Evolutionary conservation across 2,888 invertebrate species (phyloP).

Genomic region (Ptilodon capucinus): DNA sequence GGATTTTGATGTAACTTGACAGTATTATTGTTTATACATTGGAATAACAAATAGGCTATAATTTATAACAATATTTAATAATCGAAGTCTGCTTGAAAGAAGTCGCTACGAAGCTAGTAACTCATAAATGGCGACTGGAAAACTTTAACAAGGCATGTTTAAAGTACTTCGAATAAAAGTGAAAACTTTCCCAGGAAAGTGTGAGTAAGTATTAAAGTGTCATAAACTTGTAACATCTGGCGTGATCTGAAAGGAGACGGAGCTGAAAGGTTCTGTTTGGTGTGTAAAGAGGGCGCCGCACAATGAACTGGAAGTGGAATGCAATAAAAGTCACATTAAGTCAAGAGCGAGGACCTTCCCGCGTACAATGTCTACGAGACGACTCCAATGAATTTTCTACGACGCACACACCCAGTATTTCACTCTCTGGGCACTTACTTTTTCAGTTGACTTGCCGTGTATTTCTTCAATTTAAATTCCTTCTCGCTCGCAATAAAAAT

Average conservation of each 20-base stretch:
- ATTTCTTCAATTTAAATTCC: background rate
- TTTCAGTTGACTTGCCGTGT: background rate
- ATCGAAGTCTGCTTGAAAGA: too few species aligned
- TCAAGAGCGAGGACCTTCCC: constrained; percentile 62
- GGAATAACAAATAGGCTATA: too few species aligned
- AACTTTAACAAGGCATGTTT: background rate
- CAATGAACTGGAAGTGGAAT: constrained; percentile 65
- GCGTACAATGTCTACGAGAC: constrained; percentile 32
- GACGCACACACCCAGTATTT: constrained; percentile 26
- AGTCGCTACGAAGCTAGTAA: too few species aligned
- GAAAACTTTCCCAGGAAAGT: constrained; percentile 16
- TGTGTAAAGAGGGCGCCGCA: constrained; percentile 45
- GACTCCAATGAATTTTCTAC: constrained; percentile 53
- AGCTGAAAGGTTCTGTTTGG: constrained; percentile 48
- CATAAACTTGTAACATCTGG: constrained; percentile 37
- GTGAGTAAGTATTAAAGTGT: constrained; percentile 29
- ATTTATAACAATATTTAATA: too few species aligned
- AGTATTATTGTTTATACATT: too few species aligned
- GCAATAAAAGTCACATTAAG: constrained; percentile 78
- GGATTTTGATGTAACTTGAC: too few species aligned
- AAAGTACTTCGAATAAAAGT: background rate
- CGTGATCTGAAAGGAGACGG: constrained; percentile 22
- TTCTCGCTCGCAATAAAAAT: background rate
- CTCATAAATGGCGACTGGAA: background rate
- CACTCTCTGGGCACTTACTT: constrained; percentile 6